Base-by-base conservation (phyloP, 2,888 invertebrate species). In the Margaritifera margaritifera region DNA sequence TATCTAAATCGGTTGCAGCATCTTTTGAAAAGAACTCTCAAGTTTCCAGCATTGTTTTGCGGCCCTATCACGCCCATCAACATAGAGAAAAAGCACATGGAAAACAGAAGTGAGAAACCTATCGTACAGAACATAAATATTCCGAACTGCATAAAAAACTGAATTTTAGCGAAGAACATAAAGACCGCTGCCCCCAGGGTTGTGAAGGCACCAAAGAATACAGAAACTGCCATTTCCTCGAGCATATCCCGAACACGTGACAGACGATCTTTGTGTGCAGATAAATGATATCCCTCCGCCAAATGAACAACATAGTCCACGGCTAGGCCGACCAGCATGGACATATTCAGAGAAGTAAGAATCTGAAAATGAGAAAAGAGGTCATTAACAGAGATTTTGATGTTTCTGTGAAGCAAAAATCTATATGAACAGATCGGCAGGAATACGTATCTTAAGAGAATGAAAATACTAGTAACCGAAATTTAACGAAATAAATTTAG, bases 141-240 rank as follows among this genome's bases (percentile, higher is more conserved):
- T 1, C 86, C 86, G 68, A 87, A 87, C 75, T 87, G 87, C 22
- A 80, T 62, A 69, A 86, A 83, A 77, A 87, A 87, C 15, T 79
- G 79, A 51, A 87, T 77, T 71, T 85, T 52, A 8, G 86, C 82
- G 24, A 84, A 74, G 53, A 87, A 79, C 75, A 87, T 81, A 68
- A 87, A 87, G 22, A 81, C 22, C 0, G 86, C 79, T 8, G 86
- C 85, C 0, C 87, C 86, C 1, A 86, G 69, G 4, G 86, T 86
- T 19, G 86, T 87, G 51, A 79, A 75, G 20, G 87, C 87, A 2
- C 87, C 87, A 22, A 84, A 86, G 27, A 87, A 78, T 8, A 87
- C 82, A 0, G 87, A 86, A n/a, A 81, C 78, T 0, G 82, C 87
- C 72, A 86, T 81, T 57, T 73, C 69, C 52, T 81, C 79, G 19